Percentiles rank a stretch among this genome's conserved stretches.
phyloP scores from a whole-genome alignment of 2,113 vertebrate genomes.

The Furnarius figulus region DNA sequence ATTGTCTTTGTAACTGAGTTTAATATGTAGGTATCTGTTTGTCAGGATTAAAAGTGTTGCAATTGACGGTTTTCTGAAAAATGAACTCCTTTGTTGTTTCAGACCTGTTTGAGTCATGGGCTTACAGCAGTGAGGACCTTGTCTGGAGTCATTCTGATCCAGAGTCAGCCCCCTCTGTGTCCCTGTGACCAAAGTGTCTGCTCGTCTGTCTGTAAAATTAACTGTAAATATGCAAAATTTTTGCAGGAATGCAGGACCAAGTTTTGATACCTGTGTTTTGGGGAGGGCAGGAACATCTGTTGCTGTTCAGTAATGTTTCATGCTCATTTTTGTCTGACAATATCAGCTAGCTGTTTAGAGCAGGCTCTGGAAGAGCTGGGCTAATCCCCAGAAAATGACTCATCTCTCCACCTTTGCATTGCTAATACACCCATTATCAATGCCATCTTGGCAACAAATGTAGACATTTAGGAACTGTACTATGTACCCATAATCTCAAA shows the following conservation, averaged over 20 bases:
- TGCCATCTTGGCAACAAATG: background rate
- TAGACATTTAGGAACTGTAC: background rate
- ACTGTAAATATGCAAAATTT: background rate
- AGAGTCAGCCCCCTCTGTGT: background rate
- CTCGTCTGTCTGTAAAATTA: background rate
- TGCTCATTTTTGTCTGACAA: background rate
- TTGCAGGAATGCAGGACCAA: background rate
- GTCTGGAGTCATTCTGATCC: background rate
- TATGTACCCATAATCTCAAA: background rate
- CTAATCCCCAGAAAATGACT: background rate
- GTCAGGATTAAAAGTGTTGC: background rate
- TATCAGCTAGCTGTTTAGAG: background rate
- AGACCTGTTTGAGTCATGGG: background rate
- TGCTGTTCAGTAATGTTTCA: background rate
- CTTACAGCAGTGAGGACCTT: background rate
- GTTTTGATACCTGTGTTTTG: background rate
- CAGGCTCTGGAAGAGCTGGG: background rate
- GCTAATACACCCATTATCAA: background rate
- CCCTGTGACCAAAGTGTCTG: background rate
- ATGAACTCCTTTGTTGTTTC: background rate
- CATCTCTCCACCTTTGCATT: conserved; percentile 19
- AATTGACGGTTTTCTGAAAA: background rate
- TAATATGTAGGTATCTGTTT: background rate
- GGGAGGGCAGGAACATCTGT: background rate
- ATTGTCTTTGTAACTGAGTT: background rate